Base-by-base conservation (phyloP, 2,888 invertebrate species). In the Masnerella sp. region DNA sequence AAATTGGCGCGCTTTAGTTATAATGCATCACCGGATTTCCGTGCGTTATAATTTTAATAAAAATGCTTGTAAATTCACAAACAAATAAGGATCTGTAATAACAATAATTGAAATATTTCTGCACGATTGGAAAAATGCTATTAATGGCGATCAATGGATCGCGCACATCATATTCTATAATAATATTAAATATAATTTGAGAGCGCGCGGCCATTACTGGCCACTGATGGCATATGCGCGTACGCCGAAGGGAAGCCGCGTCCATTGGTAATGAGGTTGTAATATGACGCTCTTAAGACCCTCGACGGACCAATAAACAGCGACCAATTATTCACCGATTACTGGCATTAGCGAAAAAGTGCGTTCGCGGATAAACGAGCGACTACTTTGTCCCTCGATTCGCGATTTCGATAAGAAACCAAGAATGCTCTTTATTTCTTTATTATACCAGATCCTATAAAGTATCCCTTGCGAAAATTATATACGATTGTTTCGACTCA, bases 261-360 rank as follows among this genome's bases (percentile, higher is more conserved):
- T 62, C n/a, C n/a, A n/a, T n/a, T 52, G 56, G 70, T 76, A 76
- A 76, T 76, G 76, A 76, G 76, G 76, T 76, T 74, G 76, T 76
- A 74, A 76, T 74, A 73, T 70, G 67, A 61, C 61, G 73, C 75
- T 72, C 72, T 75, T 72, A 73, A 70, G 61, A 18, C 65, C 40
- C 52, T 64, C 49, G 49, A 47, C 49, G 61, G 52, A 52, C 69
- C 72, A 67, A 67, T 72, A 65, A 65, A 72, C 65, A 61, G 56
- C 64, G 40, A 32, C 49, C 15, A 59, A 64, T 71, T 73, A 65
- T 73, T 70, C 43, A 61, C 42, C 58, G 74, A 76, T 76, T 72
- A 72, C 74, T 69, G 64, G 18, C 59, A 68, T 75, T 54, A 67
- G n/a, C 32, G 49, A 67, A 52, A 67, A 62, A 67, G 61, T 51